A percentile compares a stretch with the other conserved stretches of the same genome.
These are phyloP conservation scores for Malurus splendens DNA, from an alignment of 2,797 vertebrate species.

Conservation along the genomic window DNA sequence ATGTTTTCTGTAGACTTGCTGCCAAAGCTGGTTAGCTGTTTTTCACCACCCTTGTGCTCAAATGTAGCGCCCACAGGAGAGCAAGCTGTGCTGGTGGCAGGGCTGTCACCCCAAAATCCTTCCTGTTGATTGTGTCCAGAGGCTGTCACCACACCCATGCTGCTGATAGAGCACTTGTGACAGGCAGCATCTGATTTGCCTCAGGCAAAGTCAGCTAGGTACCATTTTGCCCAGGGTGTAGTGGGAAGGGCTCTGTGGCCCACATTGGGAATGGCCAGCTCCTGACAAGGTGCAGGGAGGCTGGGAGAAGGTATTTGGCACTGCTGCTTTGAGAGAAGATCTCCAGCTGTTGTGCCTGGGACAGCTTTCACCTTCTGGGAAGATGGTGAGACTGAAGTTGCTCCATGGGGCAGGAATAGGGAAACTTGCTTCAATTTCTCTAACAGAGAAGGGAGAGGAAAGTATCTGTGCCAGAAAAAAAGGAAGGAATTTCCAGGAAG, in stretches of 20 bases:
- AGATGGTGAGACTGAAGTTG: neutral
- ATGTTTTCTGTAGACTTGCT: neutral
- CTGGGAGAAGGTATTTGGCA: neutral
- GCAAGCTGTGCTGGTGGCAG: neutral
- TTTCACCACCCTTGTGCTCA: neutral
- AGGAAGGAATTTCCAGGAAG: neutral
- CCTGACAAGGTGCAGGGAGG: neutral
- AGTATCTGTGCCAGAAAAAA: neutral
- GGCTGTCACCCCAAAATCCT: neutral
- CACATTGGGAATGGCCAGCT: neutral
- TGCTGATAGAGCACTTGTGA: neutral
- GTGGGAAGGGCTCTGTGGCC: neutral
- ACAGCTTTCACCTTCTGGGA: neutral
- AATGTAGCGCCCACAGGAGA: neutral
- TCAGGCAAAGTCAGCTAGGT: neutral
- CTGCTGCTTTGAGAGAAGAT: neutral
- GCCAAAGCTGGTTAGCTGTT: neutral
- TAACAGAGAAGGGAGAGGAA: neutral
- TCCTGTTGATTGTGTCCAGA: neutral
- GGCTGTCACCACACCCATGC: neutral
- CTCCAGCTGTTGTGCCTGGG: neutral
- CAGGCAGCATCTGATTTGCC: neutral
- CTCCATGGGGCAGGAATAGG: accelerated
- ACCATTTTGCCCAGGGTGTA: accelerated
- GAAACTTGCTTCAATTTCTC: neutral